Evolutionary conservation across 1,140 invertebrate genomes (phyloP).

Genomic region (Elysia chlorotica): DNA sequence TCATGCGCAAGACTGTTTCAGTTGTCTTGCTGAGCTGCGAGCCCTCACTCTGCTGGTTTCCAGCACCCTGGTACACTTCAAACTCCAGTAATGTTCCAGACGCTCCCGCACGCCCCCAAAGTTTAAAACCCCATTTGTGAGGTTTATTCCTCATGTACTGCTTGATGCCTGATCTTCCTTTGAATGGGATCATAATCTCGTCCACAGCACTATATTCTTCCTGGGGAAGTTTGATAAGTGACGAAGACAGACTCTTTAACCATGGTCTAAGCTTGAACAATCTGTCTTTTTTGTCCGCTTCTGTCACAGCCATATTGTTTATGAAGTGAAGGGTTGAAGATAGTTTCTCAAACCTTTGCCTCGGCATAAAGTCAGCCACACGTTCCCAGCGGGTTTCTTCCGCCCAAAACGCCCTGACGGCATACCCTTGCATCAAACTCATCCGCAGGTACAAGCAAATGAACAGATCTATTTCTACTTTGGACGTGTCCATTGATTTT

Average conservation of each 20-base stretch:
- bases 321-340: constrained; percentile 18
- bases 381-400: constrained; percentile 15
- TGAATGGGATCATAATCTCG: constrained; percentile 53
- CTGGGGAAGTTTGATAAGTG: constrained; percentile 8
- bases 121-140: constrained; percentile 33
- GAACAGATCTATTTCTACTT: constrained; percentile 23
- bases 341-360: constrained; percentile 21
- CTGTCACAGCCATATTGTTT: constrained; percentile 18
- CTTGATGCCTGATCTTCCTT: constrained; percentile 46
- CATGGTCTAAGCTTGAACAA: constrained; percentile 25
- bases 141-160: constrained; percentile 23
- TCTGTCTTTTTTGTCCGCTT: constrained; percentile 19
- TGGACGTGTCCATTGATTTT: constrained; percentile 2
- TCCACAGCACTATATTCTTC: constrained; percentile 26
- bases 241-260: constrained; percentile 7
- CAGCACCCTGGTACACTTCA: constrained; percentile 33
- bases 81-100: constrained; percentile 29
- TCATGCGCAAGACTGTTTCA: constrained; percentile 3
- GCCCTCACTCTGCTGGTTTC: too few relatives aligned
- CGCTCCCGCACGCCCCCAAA: constrained; percentile 14
- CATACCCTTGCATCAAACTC: constrained; percentile 16
- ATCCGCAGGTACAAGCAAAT: constrained; percentile 23
- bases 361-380: constrained; percentile 21
- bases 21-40: constrained; percentile 17
- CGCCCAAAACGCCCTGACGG: constrained; percentile 25